Evolutionary conservation across 2,113 vertebrate species (phyloP).

Genomic region (Myxocyprinus asiaticus): DNA sequence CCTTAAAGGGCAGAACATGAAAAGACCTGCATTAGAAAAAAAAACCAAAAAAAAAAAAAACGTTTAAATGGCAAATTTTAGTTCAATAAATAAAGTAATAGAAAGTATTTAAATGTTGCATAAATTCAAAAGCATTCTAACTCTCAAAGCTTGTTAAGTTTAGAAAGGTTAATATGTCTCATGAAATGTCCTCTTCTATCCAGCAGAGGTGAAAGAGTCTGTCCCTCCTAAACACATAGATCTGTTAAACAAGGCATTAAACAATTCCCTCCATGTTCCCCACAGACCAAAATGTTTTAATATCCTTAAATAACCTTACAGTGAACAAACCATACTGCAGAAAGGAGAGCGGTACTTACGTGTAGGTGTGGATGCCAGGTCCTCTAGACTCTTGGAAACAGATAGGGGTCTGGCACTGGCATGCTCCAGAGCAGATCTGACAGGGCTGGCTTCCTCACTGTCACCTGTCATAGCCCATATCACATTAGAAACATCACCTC

Average conservation of each 20-base stretch:
- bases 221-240: neutral
- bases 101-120: too few species aligned
- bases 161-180: too few species aligned
- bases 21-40: neutral
- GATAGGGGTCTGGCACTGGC: conserved; percentile 77
- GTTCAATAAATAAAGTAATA: neutral
- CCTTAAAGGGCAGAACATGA: neutral
- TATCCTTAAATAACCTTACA: too few species aligned
- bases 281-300: neutral
- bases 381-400: conserved; percentile 88
- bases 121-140: too few species aligned
- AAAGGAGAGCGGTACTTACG: conserved; percentile 75
- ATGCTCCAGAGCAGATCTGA: conserved; percentile 78
- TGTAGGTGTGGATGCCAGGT: conserved; percentile 79
- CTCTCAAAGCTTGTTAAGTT: too few species aligned
- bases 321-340: neutral
- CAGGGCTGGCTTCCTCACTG: conserved; percentile 73
- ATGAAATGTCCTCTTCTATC: neutral
- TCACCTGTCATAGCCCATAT: conserved; percentile 79
- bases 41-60: conserved; percentile 45
- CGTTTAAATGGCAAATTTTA: conserved; percentile 62
- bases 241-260: too few species aligned
- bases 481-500: neutral
- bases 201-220: conserved; percentile 2
- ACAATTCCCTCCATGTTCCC: neutral